Base-by-base conservation (phyloP, 2,797 vertebrate genomes). In the Lepus townsendii region DNA sequence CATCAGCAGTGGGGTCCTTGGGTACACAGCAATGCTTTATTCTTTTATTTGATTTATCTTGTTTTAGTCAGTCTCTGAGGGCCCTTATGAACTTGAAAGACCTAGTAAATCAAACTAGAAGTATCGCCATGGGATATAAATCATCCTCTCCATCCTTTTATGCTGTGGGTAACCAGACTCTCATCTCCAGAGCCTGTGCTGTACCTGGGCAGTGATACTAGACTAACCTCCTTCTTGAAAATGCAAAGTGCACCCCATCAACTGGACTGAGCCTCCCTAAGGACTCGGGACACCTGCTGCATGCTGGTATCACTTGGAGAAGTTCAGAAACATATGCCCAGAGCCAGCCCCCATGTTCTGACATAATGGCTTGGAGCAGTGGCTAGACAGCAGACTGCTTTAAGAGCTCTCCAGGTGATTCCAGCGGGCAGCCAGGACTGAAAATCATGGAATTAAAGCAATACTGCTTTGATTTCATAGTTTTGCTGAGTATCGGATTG, bases 21-120 rank as follows among this genome's bases (percentile, higher is more conserved):
- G 35, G 50, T 71, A 78, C 30, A 65, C 10, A 76, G 62, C 52
- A 85, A 54, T 52, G 19, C 68, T 94, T 42, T 90, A 42, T 11
- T 88, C 75, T 94, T 88, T 69, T 71, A 78, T 90, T 87, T 75
- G 62, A 84, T 65, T 63, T 24, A 22, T 93, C 38, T 9, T 63
- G 47, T 75, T 76, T 35, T 19, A 84, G 82, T 77, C 66, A 27
- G 24, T 83, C 52, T 52, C 76, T n/a, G 47, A 54, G 60, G 47
- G 2, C 73, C 26, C 30, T 50, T 60, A 30, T 94, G 54, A 76
- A 71, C 87, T 95, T 87, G 50, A 75, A 69, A 91, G 78, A 72
- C 78, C 42, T 95, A 92, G 90, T 91, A 83, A 95, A 93, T 62
- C 54, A 69, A 96, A 57, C 50, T 69, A 24, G 75, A 90, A 88